Evolutionary conservation across 2,797 vertebrate genomes (phyloP), one percentile per base, ranked within the genome.

Genomic region (Alosa sapidissima): DNA sequence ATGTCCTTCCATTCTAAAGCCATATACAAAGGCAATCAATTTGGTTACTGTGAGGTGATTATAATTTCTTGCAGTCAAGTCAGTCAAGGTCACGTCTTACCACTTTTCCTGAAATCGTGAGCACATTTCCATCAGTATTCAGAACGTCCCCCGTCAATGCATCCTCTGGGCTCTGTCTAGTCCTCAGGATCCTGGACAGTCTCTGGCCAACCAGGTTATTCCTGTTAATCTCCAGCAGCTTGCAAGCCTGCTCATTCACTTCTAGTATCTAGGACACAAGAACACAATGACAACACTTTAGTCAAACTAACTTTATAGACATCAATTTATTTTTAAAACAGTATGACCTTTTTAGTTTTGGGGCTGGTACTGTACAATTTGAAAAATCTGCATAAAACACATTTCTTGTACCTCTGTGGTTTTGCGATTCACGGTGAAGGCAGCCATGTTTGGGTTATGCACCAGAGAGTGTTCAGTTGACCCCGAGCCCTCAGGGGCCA

Each of bases 221-320:
- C 78, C 93, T 88, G n/a, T 92, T 93, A 85, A 93, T 96, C 62
- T 97, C 96, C 90, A 99, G 95, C 75, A 99, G 90, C 83, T 91
- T 95, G 91, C 95, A 97, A 3, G 97, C 97, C 91, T 93, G 94
- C 84, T 97, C 94, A 78, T 97, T 98, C 85, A 95, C 96, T 84
- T 97, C 95, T 24, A 97, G 88, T 92, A 99, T 96, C 98, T 98
- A 86, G 47, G 83, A 86, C 84, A 82, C 58, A n/a, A 7, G 21
- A 89, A 28, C 28, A 28, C 28, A 28, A 82, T 62, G 58, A 1
- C 58, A 62, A n/a, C 58, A 24, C n/a, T n/a, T 24, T 1, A 24
- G 58, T 62, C 5, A 58, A 58, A 58, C 55, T 58, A 51, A 51
- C 19, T 21, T 19, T 55, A 11, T 5, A 58, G n/a, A 0, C 2